Percentiles rank a stretch among this genome's conserved stretches.
Evolutionary conservation across 2,113 vertebrate species (phyloP).

Genomic region (Etheostoma cragini): DNA sequence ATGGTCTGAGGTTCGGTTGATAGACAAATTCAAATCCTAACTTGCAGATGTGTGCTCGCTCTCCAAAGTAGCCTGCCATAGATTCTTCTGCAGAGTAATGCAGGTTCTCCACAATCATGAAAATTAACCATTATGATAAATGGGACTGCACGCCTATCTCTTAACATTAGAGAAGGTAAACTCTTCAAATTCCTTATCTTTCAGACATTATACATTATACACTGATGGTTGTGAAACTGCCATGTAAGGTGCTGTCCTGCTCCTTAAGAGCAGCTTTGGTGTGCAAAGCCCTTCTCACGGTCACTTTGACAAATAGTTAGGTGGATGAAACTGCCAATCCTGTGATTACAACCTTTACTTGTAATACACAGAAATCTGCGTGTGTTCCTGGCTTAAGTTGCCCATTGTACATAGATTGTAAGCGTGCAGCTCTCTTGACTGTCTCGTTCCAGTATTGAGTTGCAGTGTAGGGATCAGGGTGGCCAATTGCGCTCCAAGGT

Average conservation of each 20-base stretch:
- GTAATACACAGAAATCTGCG: neutral
- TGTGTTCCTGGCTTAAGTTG: neutral
- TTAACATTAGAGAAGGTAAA: neutral
- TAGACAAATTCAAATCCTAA: neutral
- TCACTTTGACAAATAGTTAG: neutral
- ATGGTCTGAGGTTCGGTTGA: neutral
- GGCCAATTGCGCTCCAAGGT: slow-evolving; percentile 89
- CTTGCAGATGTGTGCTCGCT: neutral
- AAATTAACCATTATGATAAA: neutral
- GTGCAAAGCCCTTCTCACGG: neutral
- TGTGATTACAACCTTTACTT: neutral
- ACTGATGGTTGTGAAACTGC: too few species aligned
- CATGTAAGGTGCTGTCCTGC: too few species aligned
- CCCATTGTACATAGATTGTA: neutral
- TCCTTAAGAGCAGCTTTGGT: neutral
- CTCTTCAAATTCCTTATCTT: too few species aligned
- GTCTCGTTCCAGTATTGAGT: slow-evolving; percentile 86
- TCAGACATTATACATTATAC: too few species aligned
- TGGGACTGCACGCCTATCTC: neutral
- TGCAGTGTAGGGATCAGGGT: slow-evolving; percentile 88
- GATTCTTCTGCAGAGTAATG: neutral
- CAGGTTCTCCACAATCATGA: neutral
- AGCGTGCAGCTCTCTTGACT: neutral
- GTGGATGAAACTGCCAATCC: neutral
- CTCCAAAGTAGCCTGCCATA: neutral